phyloP scores from a whole-genome alignment of 1,140 invertebrate species.

The Drosophila sturtevanti region DNA sequence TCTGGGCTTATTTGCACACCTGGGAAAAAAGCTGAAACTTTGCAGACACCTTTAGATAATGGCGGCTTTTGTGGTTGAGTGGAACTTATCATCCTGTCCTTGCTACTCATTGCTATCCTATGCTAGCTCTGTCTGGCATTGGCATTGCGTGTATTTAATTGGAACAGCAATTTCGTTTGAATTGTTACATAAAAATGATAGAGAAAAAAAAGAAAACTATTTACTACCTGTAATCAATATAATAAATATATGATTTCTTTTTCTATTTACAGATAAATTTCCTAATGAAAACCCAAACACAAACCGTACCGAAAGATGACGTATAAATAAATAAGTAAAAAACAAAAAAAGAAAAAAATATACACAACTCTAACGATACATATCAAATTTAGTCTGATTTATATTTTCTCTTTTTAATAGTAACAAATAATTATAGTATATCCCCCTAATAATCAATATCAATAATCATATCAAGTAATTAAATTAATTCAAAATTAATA shows the following conservation, averaged over 20 bases:
- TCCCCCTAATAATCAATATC: conserved; percentile 9
- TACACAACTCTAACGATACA: conserved; percentile 63
- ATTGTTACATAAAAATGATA: conserved; percentile 23
- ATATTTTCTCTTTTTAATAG: conserved; percentile 24
- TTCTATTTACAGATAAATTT: conserved; percentile 34
- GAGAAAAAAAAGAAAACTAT: not conserved
- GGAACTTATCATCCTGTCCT: conserved; percentile 28
- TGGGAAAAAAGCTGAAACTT: conserved; percentile 35
- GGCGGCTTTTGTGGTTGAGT: conserved; percentile 15
- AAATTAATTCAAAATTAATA: not conserved
- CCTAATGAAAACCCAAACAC: not conserved
- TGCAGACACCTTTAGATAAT: conserved; percentile 48
- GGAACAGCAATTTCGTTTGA: conserved; percentile 33
- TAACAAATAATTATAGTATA: conserved; percentile 16
- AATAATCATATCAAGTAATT: conserved; percentile 22
- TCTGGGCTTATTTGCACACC: conserved; percentile 38
- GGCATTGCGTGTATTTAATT: conserved; percentile 48
- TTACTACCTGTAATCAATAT: conserved; percentile 4
- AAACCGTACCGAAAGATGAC: conserved; percentile 5
- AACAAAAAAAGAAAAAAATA: conserved; percentile 6
- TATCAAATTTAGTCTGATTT: conserved; percentile 75
- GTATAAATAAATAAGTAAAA: conserved; percentile 32
- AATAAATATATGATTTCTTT: conserved; percentile 29
- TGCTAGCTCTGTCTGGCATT: not conserved
- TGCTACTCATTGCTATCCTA: not conserved